Evolutionary conservation across 2,113 vertebrate species (phyloP).

Genomic region (Chelonoidis abingdonii): DNA sequence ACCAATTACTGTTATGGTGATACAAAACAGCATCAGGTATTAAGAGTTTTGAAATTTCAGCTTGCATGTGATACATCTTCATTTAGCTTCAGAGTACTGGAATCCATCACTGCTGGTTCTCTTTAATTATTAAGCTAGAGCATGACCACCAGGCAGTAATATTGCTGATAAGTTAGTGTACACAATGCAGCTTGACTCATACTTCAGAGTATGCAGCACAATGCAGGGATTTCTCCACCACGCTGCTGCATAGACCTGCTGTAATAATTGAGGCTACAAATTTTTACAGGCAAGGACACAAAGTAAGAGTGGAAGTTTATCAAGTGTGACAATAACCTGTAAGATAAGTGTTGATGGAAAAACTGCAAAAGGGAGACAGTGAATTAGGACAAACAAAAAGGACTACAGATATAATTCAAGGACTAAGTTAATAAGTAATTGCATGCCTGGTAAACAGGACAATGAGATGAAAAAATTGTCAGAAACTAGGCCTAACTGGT

Average conservation of each 20-base stretch:
- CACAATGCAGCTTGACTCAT: rapidly evolving
- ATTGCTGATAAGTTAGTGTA: neutral
- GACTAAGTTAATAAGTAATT: neutral
- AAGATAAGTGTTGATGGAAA: neutral
- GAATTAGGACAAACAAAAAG: neutral
- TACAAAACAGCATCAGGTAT: too few species aligned
- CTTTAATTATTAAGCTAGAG: neutral
- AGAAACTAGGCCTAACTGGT: neutral
- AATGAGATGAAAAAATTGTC: neutral
- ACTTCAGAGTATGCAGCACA: neutral
- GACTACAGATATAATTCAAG: neutral
- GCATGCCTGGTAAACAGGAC: neutral
- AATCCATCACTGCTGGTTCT: neutral
- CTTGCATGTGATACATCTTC: neutral
- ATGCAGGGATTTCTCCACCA: neutral
- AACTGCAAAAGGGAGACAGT: neutral
- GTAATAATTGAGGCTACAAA: neutral
- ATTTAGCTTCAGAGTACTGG: neutral
- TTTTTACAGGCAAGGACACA: too few species aligned
- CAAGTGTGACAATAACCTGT: neutral
- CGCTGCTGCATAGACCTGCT: neutral
- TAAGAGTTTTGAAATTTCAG: rapidly evolving
- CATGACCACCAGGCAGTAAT: neutral
- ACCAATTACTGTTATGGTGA: neutral
- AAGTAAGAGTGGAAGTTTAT: too few species aligned